Percentiles rank a stretch among this genome's conserved stretches.
Conservation (phyloP, 2,888 invertebrate genomes). For the Chromoteleia sp. region DNA sequence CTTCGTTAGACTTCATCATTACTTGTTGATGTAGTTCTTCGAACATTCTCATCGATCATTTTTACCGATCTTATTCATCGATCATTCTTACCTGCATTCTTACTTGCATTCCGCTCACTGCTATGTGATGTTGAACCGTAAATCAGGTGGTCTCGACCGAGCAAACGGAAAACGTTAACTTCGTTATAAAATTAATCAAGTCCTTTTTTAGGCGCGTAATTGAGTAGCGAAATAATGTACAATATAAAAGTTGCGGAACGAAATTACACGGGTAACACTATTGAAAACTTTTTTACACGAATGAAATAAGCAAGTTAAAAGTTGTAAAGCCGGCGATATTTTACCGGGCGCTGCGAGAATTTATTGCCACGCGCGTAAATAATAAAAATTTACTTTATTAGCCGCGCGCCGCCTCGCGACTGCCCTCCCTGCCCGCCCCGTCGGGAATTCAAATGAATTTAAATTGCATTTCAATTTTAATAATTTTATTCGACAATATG, state of each 20-base stretch:
- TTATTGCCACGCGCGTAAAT: constrained; percentile 35
- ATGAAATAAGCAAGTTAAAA: constrained; percentile 54
- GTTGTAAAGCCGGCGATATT: constrained; percentile 42
- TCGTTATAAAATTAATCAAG: constrained; percentile 41
- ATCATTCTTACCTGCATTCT: no score
- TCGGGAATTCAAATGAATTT: constrained; percentile 41
- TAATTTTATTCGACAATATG: constrained; percentile 54
- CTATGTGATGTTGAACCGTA: no score
- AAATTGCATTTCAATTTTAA: constrained; percentile 55
- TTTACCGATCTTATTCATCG: no score
- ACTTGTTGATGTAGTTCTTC: no score
- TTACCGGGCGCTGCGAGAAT: constrained; percentile 25
- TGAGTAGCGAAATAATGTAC: constrained; percentile 49
- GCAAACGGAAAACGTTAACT: constrained; percentile 28
- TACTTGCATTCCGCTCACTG: no score
- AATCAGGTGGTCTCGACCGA: constrained; percentile 1
- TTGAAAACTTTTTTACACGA: constrained; percentile 53
- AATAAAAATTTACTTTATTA: constrained; percentile 49
- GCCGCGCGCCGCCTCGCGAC: constrained; percentile 17
- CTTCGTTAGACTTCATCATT: no score
- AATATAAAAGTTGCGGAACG: constrained; percentile 48
- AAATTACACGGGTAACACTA: constrained; percentile 49
- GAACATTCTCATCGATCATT: neutral
- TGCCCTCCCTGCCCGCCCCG: no score
- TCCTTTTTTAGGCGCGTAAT: constrained; percentile 39